Evolutionary conservation across 2,113 vertebrate genomes (phyloP).

Genomic region (Prionailurus viverrinus): DNA sequence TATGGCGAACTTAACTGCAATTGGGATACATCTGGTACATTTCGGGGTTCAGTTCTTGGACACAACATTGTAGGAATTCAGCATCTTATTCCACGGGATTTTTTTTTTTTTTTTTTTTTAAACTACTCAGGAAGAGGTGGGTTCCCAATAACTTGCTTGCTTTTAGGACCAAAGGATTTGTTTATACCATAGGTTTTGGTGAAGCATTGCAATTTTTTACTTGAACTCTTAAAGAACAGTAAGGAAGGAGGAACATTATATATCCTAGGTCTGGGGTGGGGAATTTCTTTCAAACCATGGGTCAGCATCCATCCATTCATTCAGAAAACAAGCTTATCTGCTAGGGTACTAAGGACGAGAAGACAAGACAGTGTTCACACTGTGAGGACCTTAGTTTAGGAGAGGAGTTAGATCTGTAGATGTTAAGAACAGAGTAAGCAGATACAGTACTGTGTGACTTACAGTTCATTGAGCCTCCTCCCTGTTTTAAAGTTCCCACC

Average conservation of each 20-base stretch:
- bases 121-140: no score
- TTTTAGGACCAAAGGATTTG: conserved; percentile 35
- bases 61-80: conserved; percentile 69
- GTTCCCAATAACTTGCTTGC: no score
- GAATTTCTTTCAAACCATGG: neutral
- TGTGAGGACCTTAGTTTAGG: neutral
- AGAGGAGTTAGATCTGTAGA: neutral
- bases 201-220: conserved; percentile 51
- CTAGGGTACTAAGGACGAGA: neutral
- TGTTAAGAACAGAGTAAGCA: neutral
- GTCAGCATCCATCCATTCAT: neutral
- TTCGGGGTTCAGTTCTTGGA: conserved; percentile 67
- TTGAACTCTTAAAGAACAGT: conserved; percentile 16
- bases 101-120: conserved; percentile 19
- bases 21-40: neutral
- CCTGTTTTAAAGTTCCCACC: neutral
- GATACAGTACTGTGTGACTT: neutral
- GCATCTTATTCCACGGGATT: conserved; percentile 68
- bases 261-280: neutral
- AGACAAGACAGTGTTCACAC: neutral
- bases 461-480: neutral
- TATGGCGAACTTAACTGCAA: neutral
- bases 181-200: conserved; percentile 53
- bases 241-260: neutral
- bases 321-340: neutral